Evolutionary conservation across 1,140 invertebrate genomes (phyloP).

Genomic region (Psilanteris sp.): DNA sequence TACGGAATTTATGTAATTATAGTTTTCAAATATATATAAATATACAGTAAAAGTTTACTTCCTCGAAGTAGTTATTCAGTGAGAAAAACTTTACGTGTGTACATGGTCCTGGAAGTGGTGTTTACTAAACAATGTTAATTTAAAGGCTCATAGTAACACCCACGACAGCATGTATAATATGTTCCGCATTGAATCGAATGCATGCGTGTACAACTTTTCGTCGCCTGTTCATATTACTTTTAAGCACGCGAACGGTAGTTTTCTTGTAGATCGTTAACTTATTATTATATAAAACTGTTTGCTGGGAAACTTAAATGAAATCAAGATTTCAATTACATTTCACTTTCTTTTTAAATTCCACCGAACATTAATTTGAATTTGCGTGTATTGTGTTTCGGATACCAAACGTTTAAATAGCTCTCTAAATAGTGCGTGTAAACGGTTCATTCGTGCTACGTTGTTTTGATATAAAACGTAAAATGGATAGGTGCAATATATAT

Average conservation of each 20-base stretch:
- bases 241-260: slow-evolving; percentile 26
- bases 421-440: no score
- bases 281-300: slow-evolving; percentile 15
- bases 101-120: slow-evolving; percentile 41
- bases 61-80: slow-evolving; percentile 29
- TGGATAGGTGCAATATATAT: no score
- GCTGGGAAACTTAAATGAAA: not conserved
- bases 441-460: no score
- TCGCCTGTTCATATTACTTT: slow-evolving; percentile 45
- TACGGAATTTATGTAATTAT: slow-evolving; percentile 11
- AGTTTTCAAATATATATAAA: slow-evolving; percentile 21
- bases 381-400: no score
- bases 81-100: slow-evolving; percentile 41
- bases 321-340: not conserved
- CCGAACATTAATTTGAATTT: no score
- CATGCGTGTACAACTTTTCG: slow-evolving; percentile 36
- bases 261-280: slow-evolving; percentile 27
- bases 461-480: no score
- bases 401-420: no score
- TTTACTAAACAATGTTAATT: slow-evolving; percentile 71
- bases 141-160: slow-evolving; percentile 52
- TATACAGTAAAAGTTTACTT: slow-evolving; percentile 31
- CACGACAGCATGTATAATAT: slow-evolving; percentile 48
- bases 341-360: no score
- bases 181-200: slow-evolving; percentile 51